Base-by-base conservation (phyloP, 2,797 vertebrate genomes). In the Pangasius larnaudii region DNA sequence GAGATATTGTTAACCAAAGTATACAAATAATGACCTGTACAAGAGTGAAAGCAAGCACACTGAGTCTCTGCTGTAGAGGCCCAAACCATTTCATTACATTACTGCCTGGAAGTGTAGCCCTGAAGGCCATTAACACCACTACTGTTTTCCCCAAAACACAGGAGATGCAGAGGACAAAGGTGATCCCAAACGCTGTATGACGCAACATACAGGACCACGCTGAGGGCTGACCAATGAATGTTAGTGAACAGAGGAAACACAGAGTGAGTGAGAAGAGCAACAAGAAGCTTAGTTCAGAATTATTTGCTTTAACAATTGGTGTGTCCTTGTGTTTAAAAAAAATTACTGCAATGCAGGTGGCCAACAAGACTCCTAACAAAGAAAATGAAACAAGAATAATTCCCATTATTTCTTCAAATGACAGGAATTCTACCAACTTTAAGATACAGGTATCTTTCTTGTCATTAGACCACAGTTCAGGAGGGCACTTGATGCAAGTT, bases 321-420 rank as follows among this genome's bases (percentile, higher is more conserved):
- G 53, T 56, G 14, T 56, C 53, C 3, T 18, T 56, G 53, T 56
- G 53, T 56, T 56, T 56, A 56, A 56, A 56, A 16, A 56, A 56
- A 56, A 56, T 56, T 56, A 56, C 53, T 1, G 53, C 53, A 56
- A 56, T 18, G 53, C 16, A 18, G 53, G 3, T 18, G 3, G 53
- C 5, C 0, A 56, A 56, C 14, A 18, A 56, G 16, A 56, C 53
- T 18, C 53, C 53, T 18, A 56, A 56, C 16, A 56, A 56, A 56
- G 53, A 56, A 56, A 56, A 56, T 56, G 53, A 56, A 18, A 56
- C 53, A 56, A 56, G 53, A 56, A 56, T 9, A 1, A 56, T 56
- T 4, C 53, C 53, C 83, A 96, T 93, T 16, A 93, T 91, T 90
- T 96, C 95, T 89, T 90, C 80, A 88, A 93, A 96, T 19, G 53